Evolutionary conservation across 2,888 invertebrate genomes (phyloP).

Genomic region (Cataglyphis livida): DNA sequence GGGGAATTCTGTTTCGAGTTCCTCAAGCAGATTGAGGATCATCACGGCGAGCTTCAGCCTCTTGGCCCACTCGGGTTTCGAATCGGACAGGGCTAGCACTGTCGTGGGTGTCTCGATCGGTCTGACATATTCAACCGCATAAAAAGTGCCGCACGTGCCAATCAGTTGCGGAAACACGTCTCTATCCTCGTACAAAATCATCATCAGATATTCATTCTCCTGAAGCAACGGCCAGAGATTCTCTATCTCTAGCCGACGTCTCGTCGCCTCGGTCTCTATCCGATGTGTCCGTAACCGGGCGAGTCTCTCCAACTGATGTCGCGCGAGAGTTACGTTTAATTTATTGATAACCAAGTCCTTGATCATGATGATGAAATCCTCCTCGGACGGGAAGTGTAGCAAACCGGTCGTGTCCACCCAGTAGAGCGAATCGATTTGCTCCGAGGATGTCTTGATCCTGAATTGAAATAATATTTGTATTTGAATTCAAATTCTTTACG

Average conservation of each 20-base stretch:
- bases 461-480: neutral
- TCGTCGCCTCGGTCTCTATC: slow-evolving; percentile 83
- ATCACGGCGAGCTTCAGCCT: slow-evolving; percentile 87
- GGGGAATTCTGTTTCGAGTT: slow-evolving; percentile 87
- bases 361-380: slow-evolving; percentile 87
- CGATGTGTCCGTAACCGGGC: slow-evolving; percentile 86
- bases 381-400: slow-evolving; percentile 87
- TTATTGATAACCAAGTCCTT: slow-evolving; percentile 86
- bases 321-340: slow-evolving; percentile 87
- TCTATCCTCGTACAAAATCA: slow-evolving; percentile 87
- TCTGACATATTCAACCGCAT: slow-evolving; percentile 89
- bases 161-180: slow-evolving; percentile 89
- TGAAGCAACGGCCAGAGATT: slow-evolving; percentile 89
- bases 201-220: slow-evolving; percentile 89
- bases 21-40: slow-evolving; percentile 88
- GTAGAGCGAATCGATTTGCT: slow-evolving; percentile 86
- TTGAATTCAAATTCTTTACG: neutral
- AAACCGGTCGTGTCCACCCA: slow-evolving; percentile 85
- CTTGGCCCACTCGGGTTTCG: slow-evolving; percentile 87
- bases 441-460: slow-evolving; percentile 81
- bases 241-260: slow-evolving; percentile 87
- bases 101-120: slow-evolving; percentile 87
- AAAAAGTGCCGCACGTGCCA: slow-evolving; percentile 89
- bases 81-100: slow-evolving; percentile 86
- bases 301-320: slow-evolving; percentile 86